phyloP scores from a whole-genome alignment of 2,888 invertebrate genomes.

The Ophion costatus region DNA sequence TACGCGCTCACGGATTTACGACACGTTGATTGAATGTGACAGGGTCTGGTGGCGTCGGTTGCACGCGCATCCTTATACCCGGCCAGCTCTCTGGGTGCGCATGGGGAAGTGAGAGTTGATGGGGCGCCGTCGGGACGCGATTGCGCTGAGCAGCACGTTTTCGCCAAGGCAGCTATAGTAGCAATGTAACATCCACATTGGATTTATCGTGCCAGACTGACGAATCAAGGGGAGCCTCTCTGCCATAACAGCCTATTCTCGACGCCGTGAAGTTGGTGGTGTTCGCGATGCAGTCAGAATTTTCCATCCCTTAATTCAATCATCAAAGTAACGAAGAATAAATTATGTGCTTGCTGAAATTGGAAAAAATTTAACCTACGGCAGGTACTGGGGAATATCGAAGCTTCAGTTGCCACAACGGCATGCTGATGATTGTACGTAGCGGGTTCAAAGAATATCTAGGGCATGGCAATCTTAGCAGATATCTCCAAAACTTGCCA shows the following conservation, averaged over 20 bases:
- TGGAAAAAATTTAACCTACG: neutral
- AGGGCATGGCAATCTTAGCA: neutral
- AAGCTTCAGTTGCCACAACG: neutral
- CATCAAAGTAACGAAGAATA: neutral
- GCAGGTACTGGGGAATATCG: too few species aligned
- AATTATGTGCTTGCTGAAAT: neutral
- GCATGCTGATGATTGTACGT: too few species aligned
- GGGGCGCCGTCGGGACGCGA: constrained; percentile 67
- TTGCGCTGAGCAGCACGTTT: constrained; percentile 63
- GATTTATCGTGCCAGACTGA: constrained; percentile 62
- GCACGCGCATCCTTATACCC: constrained; percentile 38
- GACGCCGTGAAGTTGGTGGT: too few species aligned
- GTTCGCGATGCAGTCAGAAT: neutral
- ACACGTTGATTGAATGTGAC: constrained; percentile 77
- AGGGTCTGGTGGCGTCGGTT: constrained; percentile 51
- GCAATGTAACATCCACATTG: constrained; percentile 58
- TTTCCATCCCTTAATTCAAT: too few species aligned
- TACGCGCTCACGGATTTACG: constrained; percentile 73
- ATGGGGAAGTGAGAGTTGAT: constrained; percentile 62
- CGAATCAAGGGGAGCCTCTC: constrained; percentile 9
- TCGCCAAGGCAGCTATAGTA: constrained; percentile 52
- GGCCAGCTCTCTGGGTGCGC: constrained; percentile 42
- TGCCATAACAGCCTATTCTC: neutral
- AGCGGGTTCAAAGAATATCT: neutral
- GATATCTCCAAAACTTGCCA: neutral